phyloP scores from a whole-genome alignment of 1,140 invertebrate species.

The Micrasema longulum region DNA sequence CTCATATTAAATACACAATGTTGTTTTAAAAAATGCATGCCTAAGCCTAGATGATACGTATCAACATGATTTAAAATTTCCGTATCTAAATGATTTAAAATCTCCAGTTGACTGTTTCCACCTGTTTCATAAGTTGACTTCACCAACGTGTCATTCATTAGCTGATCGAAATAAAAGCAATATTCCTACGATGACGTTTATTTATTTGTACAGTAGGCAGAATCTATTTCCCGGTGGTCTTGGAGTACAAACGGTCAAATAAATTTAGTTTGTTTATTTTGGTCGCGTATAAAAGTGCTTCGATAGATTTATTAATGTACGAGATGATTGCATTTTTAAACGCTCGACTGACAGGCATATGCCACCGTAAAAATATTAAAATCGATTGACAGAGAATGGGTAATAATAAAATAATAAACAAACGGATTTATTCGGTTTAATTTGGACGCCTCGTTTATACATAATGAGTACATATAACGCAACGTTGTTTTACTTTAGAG shows the following conservation, averaged over 20 bases:
- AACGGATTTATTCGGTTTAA: too few relatives aligned
- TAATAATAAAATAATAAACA: too few relatives aligned
- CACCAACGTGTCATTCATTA: background rate
- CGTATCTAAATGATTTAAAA: too few relatives aligned
- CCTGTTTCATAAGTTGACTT: too few relatives aligned
- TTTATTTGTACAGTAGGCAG: conserved; percentile 48
- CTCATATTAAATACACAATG: too few relatives aligned
- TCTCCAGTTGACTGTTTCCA: too few relatives aligned
- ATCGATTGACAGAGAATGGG: conserved; percentile 8
- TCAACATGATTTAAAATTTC: too few relatives aligned
- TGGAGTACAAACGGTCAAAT: conserved; percentile 20
- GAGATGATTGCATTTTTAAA: conserved; percentile 41
- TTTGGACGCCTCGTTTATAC: too few relatives aligned
- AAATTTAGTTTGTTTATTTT: conserved; percentile 39
- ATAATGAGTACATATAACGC: too few relatives aligned
- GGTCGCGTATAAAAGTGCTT: conserved; percentile 26
- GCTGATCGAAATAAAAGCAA: conserved; percentile 23
- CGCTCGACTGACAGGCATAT: conserved; percentile 36
- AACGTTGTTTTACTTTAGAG: too few relatives aligned
- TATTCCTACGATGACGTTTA: conserved; percentile 35
- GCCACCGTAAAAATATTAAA: conserved; percentile 29
- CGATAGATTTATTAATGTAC: conserved; percentile 21
- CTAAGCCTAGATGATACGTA: too few relatives aligned
- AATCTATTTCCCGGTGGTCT: conserved; percentile 39
- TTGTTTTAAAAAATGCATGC: too few relatives aligned